Base-by-base conservation (phyloP, 2,113 vertebrate genomes). In the Uria aalge region DNA sequence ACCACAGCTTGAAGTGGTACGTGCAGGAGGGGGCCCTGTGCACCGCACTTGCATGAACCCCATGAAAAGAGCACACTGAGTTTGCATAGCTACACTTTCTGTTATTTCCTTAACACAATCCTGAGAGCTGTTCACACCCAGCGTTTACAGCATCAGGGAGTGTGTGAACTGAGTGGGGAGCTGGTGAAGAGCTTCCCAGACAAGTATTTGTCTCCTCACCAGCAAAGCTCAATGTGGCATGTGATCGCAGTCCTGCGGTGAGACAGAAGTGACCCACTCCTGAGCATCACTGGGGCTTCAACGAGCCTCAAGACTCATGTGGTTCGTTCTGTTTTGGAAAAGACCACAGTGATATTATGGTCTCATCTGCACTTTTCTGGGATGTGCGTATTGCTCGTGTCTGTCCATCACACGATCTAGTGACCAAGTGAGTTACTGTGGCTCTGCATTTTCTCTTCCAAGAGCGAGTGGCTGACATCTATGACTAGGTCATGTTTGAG, bases 311-410 rank as follows among this genome's bases (percentile, higher is more conserved):
- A 79, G 38, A n/a, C 60, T 55, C 6, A 0, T 0, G 5, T 24
- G 69, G 23, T 43, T 75, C 1, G 0, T 26, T 64, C 11, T 48
- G 52, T 6, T 81, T 52, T 55, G 63, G 80, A 53, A 84, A 84
- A 48, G 30, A 40, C 4, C 63, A 14, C 29, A 3, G 21, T 20
- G 10, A 24, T 30, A 7, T 30, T 18, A 17, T 11, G 29, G 29
- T 45, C 18, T 32, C 5, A 19, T 8, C 23, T 68, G 12, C 0
- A 2, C 34, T 56, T 47, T 40, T 32, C 48, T 66, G 40, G 45
- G 29, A 5, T 0, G 0, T 27, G 7, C 2, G 19, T 17, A 1
- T 30, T 43, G 26, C 12, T 63, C 0, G 0, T 43, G 7, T 78
- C 47, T 64, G 20, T 21, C 80, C 59, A 27, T 27, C 34, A 27